These are phyloP conservation scores for Hirtodrosophila alboralis DNA, from an alignment of 2,888 invertebrate species.

Conservation along the genomic window DNA sequence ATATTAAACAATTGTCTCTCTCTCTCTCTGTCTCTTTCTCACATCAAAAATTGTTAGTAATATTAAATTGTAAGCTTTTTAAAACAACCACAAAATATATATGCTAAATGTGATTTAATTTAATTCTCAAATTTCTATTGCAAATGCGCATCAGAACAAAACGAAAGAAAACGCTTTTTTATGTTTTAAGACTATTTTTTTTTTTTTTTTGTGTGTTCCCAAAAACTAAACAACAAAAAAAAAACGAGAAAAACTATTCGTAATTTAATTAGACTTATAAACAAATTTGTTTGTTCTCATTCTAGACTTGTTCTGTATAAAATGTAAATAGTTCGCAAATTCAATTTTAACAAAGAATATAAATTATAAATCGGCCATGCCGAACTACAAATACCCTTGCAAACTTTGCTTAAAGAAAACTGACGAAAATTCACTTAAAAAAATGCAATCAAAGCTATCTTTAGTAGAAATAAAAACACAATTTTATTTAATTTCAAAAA, in stretches of 20 bases:
- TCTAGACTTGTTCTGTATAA: too few relatives aligned
- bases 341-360: conserved; percentile 11
- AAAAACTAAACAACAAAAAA: too few relatives aligned
- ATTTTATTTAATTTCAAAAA: neutral
- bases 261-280: conserved; percentile 34
- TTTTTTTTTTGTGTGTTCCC: conserved; percentile 19
- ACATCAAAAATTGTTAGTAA: neutral
- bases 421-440: too few relatives aligned
- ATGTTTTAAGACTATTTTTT: conserved; percentile 58
- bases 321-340: conserved; percentile 18
- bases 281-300: neutral
- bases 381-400: conserved; percentile 16
- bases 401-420: neutral
- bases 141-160: too few relatives aligned
- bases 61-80: conserved; percentile 27
- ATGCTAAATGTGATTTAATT: conserved; percentile 75
- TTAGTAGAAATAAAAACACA: too few relatives aligned
- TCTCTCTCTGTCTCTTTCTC: too few relatives aligned
- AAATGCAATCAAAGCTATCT: too few relatives aligned
- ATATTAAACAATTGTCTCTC: conserved; percentile 30
- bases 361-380: conserved; percentile 2
- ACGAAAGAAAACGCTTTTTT: conserved; percentile 60
- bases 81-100: conserved; percentile 24
- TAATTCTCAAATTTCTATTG: conserved; percentile 62
- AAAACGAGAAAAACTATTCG: too few relatives aligned